These are phyloP conservation scores for Axea sp. DNA, from an alignment of 2,888 invertebrate species.

Conservation along the genomic window DNA sequence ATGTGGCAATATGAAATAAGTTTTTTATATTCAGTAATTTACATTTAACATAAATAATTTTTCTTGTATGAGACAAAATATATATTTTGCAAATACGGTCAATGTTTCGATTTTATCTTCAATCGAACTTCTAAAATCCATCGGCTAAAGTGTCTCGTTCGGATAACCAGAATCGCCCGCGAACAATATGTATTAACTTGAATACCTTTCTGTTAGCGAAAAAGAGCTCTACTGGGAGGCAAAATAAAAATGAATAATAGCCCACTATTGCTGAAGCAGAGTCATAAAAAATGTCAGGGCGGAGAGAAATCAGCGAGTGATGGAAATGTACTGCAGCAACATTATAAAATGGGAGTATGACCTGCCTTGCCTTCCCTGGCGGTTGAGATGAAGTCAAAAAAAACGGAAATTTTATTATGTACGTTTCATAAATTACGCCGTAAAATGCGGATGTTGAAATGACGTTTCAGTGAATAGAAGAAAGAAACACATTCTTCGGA, in stretches of 20 bases:
- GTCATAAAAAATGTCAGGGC: slow-evolving; percentile 46
- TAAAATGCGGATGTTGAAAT: slow-evolving; percentile 29
- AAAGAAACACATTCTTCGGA: neutral
- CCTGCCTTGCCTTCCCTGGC: slow-evolving; percentile 3
- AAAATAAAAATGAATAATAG: slow-evolving; percentile 48
- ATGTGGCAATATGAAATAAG: neutral
- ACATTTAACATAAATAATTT: slow-evolving; percentile 19
- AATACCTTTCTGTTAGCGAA: slow-evolving; percentile 43
- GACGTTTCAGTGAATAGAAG: slow-evolving; percentile 2
- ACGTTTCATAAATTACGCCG: slow-evolving; percentile 31
- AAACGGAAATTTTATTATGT: slow-evolving; percentile 43
- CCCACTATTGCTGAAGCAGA: slow-evolving; percentile 34
- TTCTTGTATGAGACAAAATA: slow-evolving; percentile 1
- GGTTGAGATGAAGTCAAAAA: slow-evolving; percentile 35
- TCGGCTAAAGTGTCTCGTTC: slow-evolving; percentile 25
- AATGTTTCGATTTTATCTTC: slow-evolving; percentile 21
- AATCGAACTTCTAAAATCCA: slow-evolving; percentile 7
- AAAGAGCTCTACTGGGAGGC: slow-evolving; percentile 16
- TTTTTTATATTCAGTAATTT: neutral
- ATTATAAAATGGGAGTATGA: slow-evolving; percentile 44
- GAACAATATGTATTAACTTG: slow-evolving; percentile 45
- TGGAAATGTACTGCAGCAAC: slow-evolving; percentile 57
- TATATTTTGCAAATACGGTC: slow-evolving; percentile 5
- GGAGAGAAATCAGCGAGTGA: slow-evolving; percentile 53
- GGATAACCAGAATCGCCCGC: slow-evolving; percentile 24